Conservation (phyloP, 2,888 invertebrate genomes). For the Andrena dorsata region DNA sequence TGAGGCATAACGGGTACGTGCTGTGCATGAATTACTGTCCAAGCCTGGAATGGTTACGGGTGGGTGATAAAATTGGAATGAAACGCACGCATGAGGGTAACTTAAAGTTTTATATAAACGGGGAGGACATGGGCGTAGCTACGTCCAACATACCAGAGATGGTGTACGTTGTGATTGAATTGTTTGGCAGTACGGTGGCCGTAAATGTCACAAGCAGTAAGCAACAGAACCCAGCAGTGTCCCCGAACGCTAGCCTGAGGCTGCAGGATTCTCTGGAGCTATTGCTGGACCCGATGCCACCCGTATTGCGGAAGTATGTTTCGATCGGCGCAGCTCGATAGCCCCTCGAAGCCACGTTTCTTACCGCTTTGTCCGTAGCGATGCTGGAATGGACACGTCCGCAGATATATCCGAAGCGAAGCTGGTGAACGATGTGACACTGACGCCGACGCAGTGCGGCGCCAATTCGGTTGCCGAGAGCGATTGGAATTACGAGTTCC, state of each 20-base stretch:
- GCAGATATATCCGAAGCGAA: slow-evolving; percentile 82
- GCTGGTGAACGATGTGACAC: slow-evolving; percentile 77
- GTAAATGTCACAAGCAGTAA: slow-evolving; percentile 91
- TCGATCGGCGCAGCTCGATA: background rate
- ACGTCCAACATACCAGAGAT: slow-evolving; percentile 92
- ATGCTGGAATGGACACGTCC: slow-evolving; percentile 83
- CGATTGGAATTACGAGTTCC: slow-evolving; percentile 88
- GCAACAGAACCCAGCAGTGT: slow-evolving; percentile 85
- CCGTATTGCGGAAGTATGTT: slow-evolving; percentile 79
- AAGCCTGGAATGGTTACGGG: slow-evolving; percentile 92
- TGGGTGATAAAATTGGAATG: slow-evolving; percentile 92
- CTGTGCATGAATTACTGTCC: slow-evolving; percentile 90
- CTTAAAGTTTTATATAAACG: slow-evolving; percentile 92
- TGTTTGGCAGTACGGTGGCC: slow-evolving; percentile 92
- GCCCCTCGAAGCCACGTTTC: background rate
- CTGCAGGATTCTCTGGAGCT: slow-evolving; percentile 88
- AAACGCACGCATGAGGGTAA: slow-evolving; percentile 90
- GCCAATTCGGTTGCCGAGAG: slow-evolving; percentile 74
- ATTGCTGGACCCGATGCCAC: slow-evolving; percentile 86
- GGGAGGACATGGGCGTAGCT: slow-evolving; percentile 91
- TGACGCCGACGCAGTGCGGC: slow-evolving; percentile 81
- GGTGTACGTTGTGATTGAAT: slow-evolving; percentile 93
- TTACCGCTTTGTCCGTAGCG: slow-evolving; percentile 77
- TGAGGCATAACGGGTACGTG: slow-evolving; percentile 89
- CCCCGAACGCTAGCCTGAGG: slow-evolving; percentile 85